Evolutionary conservation across 2,888 invertebrate genomes (phyloP).

Genomic region (Meganola albula): DNA sequence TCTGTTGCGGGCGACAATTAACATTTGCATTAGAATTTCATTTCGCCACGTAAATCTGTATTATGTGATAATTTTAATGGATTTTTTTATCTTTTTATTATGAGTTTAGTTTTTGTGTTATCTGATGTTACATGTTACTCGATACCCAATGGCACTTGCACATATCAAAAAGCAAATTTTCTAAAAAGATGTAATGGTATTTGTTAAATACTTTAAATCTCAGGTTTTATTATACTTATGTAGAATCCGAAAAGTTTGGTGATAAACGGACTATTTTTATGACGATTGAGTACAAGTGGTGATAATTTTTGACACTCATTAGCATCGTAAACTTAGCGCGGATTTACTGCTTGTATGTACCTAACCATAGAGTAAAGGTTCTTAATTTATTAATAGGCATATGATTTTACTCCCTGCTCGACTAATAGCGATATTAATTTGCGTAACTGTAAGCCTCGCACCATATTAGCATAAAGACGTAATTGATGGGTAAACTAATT

Average conservation of each 20-base stretch:
- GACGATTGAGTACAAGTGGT: too few relatives aligned
- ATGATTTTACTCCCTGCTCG: conserved; percentile 20
- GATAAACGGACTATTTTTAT: too few relatives aligned
- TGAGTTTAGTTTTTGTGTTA: too few relatives aligned
- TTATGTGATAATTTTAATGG: conserved; percentile 23
- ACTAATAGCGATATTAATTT: conserved; percentile 35
- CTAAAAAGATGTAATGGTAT: too few relatives aligned
- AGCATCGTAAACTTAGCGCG: too few relatives aligned
- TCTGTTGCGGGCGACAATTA: conserved; percentile 69
- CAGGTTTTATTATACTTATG: too few relatives aligned
- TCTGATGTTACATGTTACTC: too few relatives aligned
- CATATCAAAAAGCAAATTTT: too few relatives aligned
- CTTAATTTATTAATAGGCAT: not conserved
- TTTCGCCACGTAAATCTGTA: conserved; percentile 32
- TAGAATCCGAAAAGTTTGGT: too few relatives aligned
- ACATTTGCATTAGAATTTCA: conserved; percentile 61
- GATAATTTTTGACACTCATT: too few relatives aligned
- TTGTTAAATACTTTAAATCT: too few relatives aligned
- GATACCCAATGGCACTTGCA: too few relatives aligned
- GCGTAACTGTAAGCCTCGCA: conserved; percentile 32
- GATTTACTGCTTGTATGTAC: conserved; percentile 1
- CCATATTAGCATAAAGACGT: conserved; percentile 61
- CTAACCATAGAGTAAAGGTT: not conserved
- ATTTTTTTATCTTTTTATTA: conserved; percentile 14
- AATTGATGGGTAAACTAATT: conserved; percentile 72